These are phyloP conservation scores for Kradibia gibbosae DNA, from an alignment of 1,140 invertebrate genomes.

Conservation along the genomic window DNA sequence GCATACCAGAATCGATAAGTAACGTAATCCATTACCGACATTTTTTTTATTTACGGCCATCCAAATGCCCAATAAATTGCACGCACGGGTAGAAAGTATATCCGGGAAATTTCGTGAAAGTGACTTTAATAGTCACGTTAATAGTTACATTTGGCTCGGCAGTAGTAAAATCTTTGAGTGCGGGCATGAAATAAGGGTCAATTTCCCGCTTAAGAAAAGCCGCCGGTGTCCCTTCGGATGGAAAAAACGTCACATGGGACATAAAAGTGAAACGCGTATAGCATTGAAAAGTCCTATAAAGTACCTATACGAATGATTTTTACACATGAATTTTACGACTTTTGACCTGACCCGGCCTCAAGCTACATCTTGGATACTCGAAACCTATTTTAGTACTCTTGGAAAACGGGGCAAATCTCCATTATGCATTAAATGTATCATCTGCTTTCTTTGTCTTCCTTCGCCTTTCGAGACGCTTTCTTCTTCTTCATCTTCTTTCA, in stretches of 20 bases:
- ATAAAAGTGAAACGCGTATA: background rate
- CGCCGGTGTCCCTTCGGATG: background rate
- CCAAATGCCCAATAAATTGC: background rate
- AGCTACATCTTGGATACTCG: background rate
- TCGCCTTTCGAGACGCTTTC: background rate
- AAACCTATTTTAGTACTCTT: background rate
- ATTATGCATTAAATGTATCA: slow-evolving; percentile 10
- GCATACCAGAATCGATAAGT: background rate
- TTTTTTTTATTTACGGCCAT: slow-evolving; percentile 29
- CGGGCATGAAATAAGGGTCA: slow-evolving; percentile 3
- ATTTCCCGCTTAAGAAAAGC: slow-evolving; percentile 13
- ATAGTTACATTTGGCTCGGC: slow-evolving; percentile 5
- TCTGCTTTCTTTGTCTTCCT: slow-evolving; percentile 20
- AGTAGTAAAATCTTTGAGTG: slow-evolving; percentile 25
- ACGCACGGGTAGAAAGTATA: background rate
- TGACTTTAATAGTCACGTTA: slow-evolving; percentile 34
- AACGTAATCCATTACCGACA: slow-evolving; percentile 11
- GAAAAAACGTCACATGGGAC: background rate
- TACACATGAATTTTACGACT: slow-evolving; percentile 27
- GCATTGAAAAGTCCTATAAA: background rate
- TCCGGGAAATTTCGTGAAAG: slow-evolving; percentile 21
- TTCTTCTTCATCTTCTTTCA: background rate
- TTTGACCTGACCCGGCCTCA: background rate
- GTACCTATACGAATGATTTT: background rate
- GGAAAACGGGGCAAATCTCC: background rate